Evolutionary conservation across 2,888 invertebrate species (phyloP), one percentile per base, ranked within the genome.

Genomic region (Erpobdella octoculata): DNA sequence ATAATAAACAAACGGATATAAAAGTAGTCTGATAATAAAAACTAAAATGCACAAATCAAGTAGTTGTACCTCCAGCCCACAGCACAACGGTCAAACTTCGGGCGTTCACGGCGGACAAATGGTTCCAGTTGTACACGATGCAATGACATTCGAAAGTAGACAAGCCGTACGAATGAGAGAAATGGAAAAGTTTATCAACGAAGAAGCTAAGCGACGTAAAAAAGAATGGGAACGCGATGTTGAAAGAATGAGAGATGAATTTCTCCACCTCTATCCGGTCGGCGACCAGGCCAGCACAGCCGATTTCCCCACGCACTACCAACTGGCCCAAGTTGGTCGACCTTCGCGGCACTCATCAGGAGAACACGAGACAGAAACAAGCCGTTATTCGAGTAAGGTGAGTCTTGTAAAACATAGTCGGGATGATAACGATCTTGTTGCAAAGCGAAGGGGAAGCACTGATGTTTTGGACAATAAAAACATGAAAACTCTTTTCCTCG

Each of bases 401-500:
- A 58, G 35, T 62, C 62, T 62, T 35, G n/a, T 35, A 8, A 25
- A 31, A 35, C n/a, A 33, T 31, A 6, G 62, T 31, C 1, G 62
- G 33, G 35, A 62, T 9, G 62, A 62, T 21, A 35, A 62, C 33
- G 35, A 33, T 5, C 53, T 73, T 38, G 73, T 77, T 5, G 31
- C 66, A 37, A 76, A 72, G 70, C 75, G 77, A 33, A 61, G 74
- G 18, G 77, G 77, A 9, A 77, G 77, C 69, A 72, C 73, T 8
- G 77, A 77, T 48, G 70, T 77, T 8, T 33, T 77, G 33, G 77
- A 77, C 62, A 38, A 9, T 25, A 70, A 64, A 46, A 76, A 74
- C 48, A 77, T 77, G 77, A 72, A 71, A 48, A 77, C 77, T 18
- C 33, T 77, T 25, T 73, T 76, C 70, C 35, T 76, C 66, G 77